Conservation (phyloP, 2,113 vertebrate genomes). For the Dicentrarchus labrax region DNA sequence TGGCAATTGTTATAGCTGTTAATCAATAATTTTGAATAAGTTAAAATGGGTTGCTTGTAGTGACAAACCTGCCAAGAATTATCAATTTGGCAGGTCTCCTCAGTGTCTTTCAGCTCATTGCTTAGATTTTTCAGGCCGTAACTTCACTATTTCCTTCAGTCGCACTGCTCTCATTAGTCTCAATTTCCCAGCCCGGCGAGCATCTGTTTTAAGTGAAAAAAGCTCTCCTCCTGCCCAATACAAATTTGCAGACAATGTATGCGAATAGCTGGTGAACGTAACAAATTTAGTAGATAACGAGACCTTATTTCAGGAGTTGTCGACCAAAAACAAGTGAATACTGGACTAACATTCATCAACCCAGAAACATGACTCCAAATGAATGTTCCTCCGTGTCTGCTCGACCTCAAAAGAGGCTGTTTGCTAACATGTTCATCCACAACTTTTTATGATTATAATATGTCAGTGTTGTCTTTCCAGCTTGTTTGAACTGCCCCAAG, state of each 20-base stretch:
- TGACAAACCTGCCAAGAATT: neutral
- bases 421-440: neutral
- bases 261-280: neutral
- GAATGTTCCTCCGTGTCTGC: neutral
- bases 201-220: neutral
- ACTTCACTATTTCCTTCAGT: neutral
- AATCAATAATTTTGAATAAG: slow-evolving; percentile 7
- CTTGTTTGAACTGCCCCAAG: neutral
- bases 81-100: neutral
- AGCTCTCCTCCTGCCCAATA: neutral
- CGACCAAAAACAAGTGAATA: neutral
- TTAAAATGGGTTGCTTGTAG: neutral
- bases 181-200: neutral
- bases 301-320: neutral
- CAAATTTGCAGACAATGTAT: neutral
- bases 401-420: neutral
- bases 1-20: slow-evolving; percentile 2
- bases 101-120: neutral
- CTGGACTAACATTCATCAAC: neutral
- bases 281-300: neutral
- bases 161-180: neutral
- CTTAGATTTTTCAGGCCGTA: neutral
- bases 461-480: neutral
- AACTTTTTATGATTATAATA: neutral
- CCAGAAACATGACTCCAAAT: neutral